Evolutionary conservation across 2,888 invertebrate genomes (phyloP), one percentile per base, ranked within the genome.

Genomic region (Charanyca ferruginea): DNA sequence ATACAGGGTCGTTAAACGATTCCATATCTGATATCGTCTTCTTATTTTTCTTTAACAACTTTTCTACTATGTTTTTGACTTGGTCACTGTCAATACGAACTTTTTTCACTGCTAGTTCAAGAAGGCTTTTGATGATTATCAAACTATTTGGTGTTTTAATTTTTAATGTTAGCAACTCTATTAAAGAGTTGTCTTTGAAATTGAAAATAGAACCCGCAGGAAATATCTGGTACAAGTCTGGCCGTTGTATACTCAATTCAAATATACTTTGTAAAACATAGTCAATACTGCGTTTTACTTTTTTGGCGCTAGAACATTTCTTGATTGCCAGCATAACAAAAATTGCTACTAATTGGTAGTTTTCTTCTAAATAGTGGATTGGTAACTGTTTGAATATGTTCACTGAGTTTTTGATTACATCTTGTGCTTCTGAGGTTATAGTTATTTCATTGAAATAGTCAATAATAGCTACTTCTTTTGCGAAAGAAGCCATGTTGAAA

Each of bases 141-240:
- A 86, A 77, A 58, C 85, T 87, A 32, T 94, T 94, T 1, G 90
- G 83, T 5, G 89, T 89, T 85, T 92, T 94, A 3, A 90, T 88
- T 59, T 89, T 91, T n/a, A 95, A 83, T 38, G 89, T 93, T 0
- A 95, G 73, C 48, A 94, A 80, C 55, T 94, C 86, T 1, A 94
- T 67, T 32, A 95, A 42, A 5, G 69, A 77, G 52, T 83, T 85
- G 23, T 93, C 87, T 67, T 91, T 79, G 41, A 93, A 93, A 20
- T 90, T 87, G 73, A 95, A 95, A 65, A 96, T 87, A 11, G 80
- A 87, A 18, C 91, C 83, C 0, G 92, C 87, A 1, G 93, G 85
- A 45, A 95, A 94, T 67, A 95, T 73, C 84, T 93, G 91, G 69
- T 91, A 95, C 20, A 96, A 71, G 83, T 95, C 94, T 1, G 95